Base-by-base conservation (phyloP, 2,888 invertebrate species). In the Himalopsyche anomala region DNA sequence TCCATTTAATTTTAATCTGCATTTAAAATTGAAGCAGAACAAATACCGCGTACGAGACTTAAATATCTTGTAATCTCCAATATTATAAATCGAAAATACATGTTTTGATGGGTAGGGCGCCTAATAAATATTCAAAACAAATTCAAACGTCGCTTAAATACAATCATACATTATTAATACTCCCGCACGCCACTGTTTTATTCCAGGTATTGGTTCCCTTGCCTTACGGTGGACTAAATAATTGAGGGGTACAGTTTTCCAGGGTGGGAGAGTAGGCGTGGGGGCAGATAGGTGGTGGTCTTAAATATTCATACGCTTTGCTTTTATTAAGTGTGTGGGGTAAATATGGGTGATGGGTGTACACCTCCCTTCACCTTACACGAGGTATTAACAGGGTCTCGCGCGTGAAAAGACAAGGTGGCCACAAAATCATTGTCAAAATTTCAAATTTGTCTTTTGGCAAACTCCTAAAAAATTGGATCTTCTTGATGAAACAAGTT, bases 191-290 rank as follows among this genome's bases (percentile, higher is more conserved):
- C 62, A 62, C 62, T 62, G 62, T 62, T 62, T 62, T 28, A 62
- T 62, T 62, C 62, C 62, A 62, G 62, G 62, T 62, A 62, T 62
- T 62, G 62, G 62, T 62, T 62, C 62, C 62, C 62, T 62, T 62
- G 62, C 62, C 62, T 62, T 62, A 62, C 62, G 62, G 62, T 62
- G 62, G 62, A 62, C 62, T 62, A 62, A 62, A 62, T 62, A 62
- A 62, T 62, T 62, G 62, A 62, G 62, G 62, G 62, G 62, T 19
- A 62, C 62, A 62, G 62, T 62, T 62, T 62, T 62, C 62, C 62
- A 62, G 19, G 62, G 19, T 8, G 28, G 62, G 62, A n/a, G 62
- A 62, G 62, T 62, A 28, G 19, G 62, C 5, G 62, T n/a, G 62
- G 62, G 19, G 19, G 45, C 11, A 45, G 45, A 45, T 45, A 45